Base-by-base conservation (phyloP, 2,113 vertebrate species). In the Syrrhaptes paradoxus region DNA sequence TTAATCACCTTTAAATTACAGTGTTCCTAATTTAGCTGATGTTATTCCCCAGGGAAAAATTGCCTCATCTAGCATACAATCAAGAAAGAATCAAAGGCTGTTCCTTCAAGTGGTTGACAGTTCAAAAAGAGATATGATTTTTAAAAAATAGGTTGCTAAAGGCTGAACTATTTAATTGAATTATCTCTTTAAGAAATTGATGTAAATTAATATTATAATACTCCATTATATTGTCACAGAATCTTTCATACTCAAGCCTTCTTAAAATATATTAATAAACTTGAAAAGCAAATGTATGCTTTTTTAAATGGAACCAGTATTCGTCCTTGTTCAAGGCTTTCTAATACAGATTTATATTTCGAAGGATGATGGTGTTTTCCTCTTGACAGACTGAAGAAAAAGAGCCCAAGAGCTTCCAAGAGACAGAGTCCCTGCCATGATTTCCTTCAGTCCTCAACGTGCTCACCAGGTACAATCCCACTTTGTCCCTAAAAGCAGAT, bases 1-100 rank as follows among this genome's bases (percentile, higher is more conserved):
- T 96, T 97, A 97, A 96, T 96, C 93, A 94, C 88, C 92, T 97
- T 93, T 96, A 95, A 96, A 97, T 97, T 97, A 95, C 90, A 93
- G 76, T 87, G 88, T 87, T 97, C 83, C 88, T 96, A 95, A 96
- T 96, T 97, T 93, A 95, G 92, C 75, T 94, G 89, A 93, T 95
- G 96, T 93, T 92, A 88, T 94, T 96, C 95, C 93, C 93, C 85
- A 94, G 88, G 92, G 93, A 97, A 95, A 96, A 95, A 96, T 93
- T 96, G 93, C 96, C 54, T 94, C 95, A 96, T 96, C 87, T 78
- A 89, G 68, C 52, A 66, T 85, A 96, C 68, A 96, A 95, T 95
- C 95, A 93, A 68, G 79, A 91, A 88, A 77, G 90, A 96, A 95
- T 95, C 85, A 94, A 95, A 87, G 87, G 93, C 85, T 97, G 93